Evolutionary conservation across 2,113 vertebrate species (phyloP).

Genomic region (Odocoileus virginianus): DNA sequence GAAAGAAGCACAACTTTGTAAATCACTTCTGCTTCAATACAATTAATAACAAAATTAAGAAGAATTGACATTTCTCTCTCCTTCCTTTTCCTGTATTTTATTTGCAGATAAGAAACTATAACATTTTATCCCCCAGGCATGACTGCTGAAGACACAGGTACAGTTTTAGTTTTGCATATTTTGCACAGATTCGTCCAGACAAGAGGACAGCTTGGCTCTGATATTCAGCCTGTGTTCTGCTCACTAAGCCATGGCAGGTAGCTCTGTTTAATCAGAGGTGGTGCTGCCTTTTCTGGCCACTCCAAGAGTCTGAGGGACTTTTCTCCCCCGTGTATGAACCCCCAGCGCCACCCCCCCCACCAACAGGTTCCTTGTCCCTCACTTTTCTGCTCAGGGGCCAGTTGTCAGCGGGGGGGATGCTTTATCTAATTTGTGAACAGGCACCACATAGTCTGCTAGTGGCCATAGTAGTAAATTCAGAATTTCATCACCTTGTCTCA

Average conservation of each 20-base stretch:
- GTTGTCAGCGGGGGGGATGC: too few species aligned
- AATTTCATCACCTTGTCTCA: not conserved
- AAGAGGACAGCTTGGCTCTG: not conserved
- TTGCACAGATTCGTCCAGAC: not conserved
- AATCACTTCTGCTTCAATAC: not conserved
- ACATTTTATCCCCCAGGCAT: not conserved
- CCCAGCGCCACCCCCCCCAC: accelerated
- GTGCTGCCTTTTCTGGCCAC: not conserved
- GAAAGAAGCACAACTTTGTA: not conserved
- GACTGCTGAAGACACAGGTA: not conserved
- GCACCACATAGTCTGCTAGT: not conserved
- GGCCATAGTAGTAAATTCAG: not conserved
- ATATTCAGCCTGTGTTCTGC: not conserved
- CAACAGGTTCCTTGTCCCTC: not conserved
- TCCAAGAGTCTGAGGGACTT: not conserved
- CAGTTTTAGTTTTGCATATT: not conserved
- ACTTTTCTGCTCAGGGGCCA: too few species aligned
- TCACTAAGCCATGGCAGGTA: not conserved
- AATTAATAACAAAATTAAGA: not conserved
- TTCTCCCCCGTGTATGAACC: not conserved
- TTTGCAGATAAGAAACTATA: not conserved
- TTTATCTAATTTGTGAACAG: not conserved
- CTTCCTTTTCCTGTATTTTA: not conserved
- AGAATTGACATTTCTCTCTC: not conserved
- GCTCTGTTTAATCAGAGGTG: not conserved